Evolutionary conservation across 2,113 vertebrate genomes (phyloP), one percentile per base, ranked within the genome.

Genomic region (Mastomys coucha): DNA sequence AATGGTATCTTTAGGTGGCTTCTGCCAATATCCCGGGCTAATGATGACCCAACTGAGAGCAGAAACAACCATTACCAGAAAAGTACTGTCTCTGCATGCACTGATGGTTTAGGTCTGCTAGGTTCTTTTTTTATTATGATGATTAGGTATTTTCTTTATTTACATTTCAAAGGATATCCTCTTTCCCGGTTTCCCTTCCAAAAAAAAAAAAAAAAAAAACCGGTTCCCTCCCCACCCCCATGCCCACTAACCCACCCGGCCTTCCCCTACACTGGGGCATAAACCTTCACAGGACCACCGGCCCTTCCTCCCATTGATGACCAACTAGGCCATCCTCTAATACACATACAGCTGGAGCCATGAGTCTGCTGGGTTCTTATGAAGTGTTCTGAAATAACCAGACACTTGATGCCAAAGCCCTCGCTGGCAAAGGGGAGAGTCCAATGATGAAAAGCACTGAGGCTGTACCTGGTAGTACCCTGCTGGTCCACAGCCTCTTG

Each of bases 401-500:
- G 36, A 77, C 10, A 39, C 19, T 53, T 72, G 67, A 28, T 78
- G 73, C 78, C 67, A 31, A 36, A 45, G n/a, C 17, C 45, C 39
- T 45, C 10, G 1, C 56, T 19, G 42, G 13, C 20, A n/a, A 42
- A 31, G 11, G 39, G 3, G 12, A 72, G 86, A 10, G 36, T 51
- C 70, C 58, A 11, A 39, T 22, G 45, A 42, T 12, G 58, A 58
- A 72, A 58, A 36, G 39, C 10, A 1, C 19, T 17, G 73, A 42
- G 36, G n/a, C n/a, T 11, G 22, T 39, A 0, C 2, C 7, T 11
- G 7, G 36, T 67, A 14, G 39, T 1, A 31, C 76, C 20, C 56
- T 36, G 2, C 53, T 20, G 3, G 7, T 14, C 5, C 0, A 1
- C 12, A 10, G 67, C 42, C 51, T 56, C 45, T 10, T 3, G 39